A percentile compares a stretch with the other conserved stretches of the same genome.
Conservation (phyloP, 2,888 invertebrate species). For the Hofmannophila pseudospretella region DNA sequence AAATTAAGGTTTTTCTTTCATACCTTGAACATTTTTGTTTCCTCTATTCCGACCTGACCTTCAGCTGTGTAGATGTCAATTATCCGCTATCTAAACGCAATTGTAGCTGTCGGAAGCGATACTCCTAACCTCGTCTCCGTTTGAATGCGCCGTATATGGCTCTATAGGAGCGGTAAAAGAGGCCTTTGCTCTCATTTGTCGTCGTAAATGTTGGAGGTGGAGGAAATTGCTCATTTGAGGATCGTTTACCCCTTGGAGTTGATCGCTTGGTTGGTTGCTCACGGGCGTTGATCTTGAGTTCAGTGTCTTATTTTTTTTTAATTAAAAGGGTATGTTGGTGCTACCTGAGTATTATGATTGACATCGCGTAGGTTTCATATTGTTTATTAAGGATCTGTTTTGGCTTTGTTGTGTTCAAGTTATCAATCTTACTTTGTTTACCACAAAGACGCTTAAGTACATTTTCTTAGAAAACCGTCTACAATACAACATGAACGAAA, state of each 20-base stretch:
- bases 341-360: no score
- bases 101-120: constrained; percentile 28
- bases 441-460: no score
- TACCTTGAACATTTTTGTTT: constrained; percentile 12
- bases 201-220: not conserved
- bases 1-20: no score
- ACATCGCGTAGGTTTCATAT: no score
- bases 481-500: no score
- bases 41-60: constrained; percentile 15
- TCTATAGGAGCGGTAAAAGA: not conserved
- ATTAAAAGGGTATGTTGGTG: no score
- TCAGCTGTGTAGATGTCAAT: constrained; percentile 19
- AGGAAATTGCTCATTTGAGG: constrained; percentile 7
- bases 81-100: constrained; percentile 23
- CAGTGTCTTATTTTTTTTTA: not conserved
- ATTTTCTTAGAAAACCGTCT: no score
- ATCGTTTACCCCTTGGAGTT: not conserved
- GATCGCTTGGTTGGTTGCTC: not conserved
- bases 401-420: no score
- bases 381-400: no score
- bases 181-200: constrained; percentile 6
- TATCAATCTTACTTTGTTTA: no score
- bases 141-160: not conserved
- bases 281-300: not conserved
- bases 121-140: constrained; percentile 31